phyloP scores from a whole-genome alignment of 35 echinoderm and acorn worm genomes.

The Heliocidaris tuberculata region DNA sequence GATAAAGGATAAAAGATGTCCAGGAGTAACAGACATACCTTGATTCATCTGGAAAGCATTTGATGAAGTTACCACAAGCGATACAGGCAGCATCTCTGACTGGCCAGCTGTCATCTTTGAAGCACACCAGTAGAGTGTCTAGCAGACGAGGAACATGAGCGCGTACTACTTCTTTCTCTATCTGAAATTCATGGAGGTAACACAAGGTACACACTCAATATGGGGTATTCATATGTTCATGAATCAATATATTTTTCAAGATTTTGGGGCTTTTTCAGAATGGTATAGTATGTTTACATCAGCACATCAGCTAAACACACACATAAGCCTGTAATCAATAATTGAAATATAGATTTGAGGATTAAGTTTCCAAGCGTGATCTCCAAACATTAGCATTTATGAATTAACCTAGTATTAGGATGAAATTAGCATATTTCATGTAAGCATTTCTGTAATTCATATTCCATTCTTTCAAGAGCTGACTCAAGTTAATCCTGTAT shows the following conservation, averaged over 20 bases:
- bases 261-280: background rate
- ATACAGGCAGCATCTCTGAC: constrained; percentile 98
- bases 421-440: no score
- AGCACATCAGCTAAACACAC: no score
- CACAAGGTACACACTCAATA: background rate
- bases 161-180: constrained; percentile 87
- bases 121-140: constrained; percentile 80
- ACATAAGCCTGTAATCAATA: no score
- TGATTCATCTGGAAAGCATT: constrained; percentile 94
- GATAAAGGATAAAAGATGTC: no score
- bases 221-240: background rate
- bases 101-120: constrained; percentile 98
- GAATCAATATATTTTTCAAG: background rate
- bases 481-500: no score
- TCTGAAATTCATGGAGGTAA: constrained; percentile 51
- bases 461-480: no score
- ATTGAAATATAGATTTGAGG: no score
- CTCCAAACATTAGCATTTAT: no score
- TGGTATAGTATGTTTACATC: background rate
- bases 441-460: no score
- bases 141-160: constrained; percentile 66
- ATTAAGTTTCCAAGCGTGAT: no score
- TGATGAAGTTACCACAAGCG: constrained; percentile 94
- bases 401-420: no score
- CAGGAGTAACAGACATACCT: constrained; percentile 58